A percentile compares a stretch with the other conserved stretches of the same genome.
Evolutionary conservation across 2,888 invertebrate genomes (phyloP).

Genomic region (Netelia fuscicornis): DNA sequence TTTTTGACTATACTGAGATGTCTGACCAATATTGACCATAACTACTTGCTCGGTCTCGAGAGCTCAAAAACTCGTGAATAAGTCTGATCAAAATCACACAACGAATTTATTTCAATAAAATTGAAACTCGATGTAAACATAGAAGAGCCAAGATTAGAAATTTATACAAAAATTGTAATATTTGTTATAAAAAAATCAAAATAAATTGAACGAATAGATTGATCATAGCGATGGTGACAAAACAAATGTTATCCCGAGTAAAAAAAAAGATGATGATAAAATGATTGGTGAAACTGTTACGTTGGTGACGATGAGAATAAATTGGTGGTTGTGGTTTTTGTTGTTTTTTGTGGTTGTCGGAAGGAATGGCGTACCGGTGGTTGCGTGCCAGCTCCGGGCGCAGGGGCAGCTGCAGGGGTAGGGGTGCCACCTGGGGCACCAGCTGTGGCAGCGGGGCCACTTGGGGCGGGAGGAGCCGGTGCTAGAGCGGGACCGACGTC

Average conservation of each 20-base stretch:
- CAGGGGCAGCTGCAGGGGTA: constrained; percentile 78
- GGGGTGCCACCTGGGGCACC: constrained; percentile 76
- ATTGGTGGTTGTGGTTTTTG: constrained; percentile 62
- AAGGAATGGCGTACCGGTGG: constrained; percentile 84
- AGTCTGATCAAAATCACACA: too few relatives aligned
- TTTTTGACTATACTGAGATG: neutral
- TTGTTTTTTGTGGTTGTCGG: constrained; percentile 72
- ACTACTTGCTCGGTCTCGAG: constrained; percentile 12
- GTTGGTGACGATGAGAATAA: constrained; percentile 41
- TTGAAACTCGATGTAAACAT: too few relatives aligned
- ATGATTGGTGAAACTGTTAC: neutral
- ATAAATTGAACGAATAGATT: constrained; percentile 58
- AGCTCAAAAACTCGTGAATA: neutral
- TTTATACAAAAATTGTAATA: too few relatives aligned
- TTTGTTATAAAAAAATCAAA: neutral
- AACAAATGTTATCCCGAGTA: neutral
- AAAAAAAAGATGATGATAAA: constrained; percentile 1
- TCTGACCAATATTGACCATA: constrained; percentile 18
- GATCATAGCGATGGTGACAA: constrained; percentile 34
- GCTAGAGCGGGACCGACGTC: constrained; percentile 85
- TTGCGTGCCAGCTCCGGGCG: constrained; percentile 80
- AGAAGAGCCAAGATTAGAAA: too few relatives aligned
- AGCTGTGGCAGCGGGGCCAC: constrained; percentile 83
- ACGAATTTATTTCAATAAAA: too few relatives aligned
- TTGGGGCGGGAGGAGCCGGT: constrained; percentile 74